Conservation (phyloP, 2,888 invertebrate species). For the Diaperis boleti region DNA sequence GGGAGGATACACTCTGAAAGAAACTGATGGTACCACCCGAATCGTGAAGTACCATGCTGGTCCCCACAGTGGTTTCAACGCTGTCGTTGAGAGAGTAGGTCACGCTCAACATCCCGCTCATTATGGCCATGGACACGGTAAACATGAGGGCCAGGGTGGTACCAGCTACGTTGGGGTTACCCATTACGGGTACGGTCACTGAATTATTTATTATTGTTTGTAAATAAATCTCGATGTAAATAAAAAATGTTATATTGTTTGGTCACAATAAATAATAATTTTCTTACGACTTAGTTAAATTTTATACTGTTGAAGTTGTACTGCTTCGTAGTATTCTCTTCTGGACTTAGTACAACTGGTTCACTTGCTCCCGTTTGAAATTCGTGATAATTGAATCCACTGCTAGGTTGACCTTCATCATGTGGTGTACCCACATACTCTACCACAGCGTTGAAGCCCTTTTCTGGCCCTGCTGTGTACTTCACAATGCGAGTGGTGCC, state of each 20-base stretch:
- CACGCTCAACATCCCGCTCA: constrained; percentile 54
- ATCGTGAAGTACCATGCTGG: constrained; percentile 49
- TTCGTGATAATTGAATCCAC: not conserved
- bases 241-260: too few relatives aligned
- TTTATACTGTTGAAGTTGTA: not conserved
- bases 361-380: constrained; percentile 3
- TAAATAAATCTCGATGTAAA: too few relatives aligned
- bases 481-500: constrained; percentile 56
- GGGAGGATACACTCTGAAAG: constrained; percentile 54
- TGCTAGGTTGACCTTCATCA: not conserved
- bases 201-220: too few relatives aligned
- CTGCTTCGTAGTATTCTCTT: not conserved
- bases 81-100: constrained; percentile 51
- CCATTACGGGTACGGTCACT: constrained; percentile 45
- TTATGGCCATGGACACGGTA: too few relatives aligned
- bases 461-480: constrained; percentile 52
- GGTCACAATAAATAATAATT: too few relatives aligned
- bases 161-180: constrained; percentile 53
- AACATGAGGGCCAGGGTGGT: constrained; percentile 47
- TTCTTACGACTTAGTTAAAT: too few relatives aligned
- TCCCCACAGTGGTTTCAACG: constrained; percentile 51
- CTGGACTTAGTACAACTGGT: not conserved
- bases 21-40: constrained; percentile 57
- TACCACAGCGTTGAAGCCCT: constrained; percentile 56
- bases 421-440: constrained; percentile 46